Percentiles rank a stretch among this genome's conserved stretches.
Evolutionary conservation across 2,888 invertebrate species (phyloP).

Genomic region (Chrysomela aeneicollis): DNA sequence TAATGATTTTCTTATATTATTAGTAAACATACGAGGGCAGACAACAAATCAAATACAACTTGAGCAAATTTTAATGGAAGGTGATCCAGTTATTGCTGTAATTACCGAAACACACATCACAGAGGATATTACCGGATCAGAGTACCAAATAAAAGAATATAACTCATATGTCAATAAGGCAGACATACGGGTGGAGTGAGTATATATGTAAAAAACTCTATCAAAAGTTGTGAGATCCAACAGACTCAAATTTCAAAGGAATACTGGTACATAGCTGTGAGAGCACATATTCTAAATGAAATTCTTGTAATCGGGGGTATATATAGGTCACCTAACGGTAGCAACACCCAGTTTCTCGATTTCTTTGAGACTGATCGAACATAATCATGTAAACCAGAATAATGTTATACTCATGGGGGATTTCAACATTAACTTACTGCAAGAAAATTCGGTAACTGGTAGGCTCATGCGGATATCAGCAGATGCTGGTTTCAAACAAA

Average conservation of each 20-base stretch:
- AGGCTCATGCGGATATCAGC: conserved; percentile 2
- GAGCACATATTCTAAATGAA: background rate
- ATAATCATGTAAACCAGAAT: background rate
- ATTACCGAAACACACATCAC: conserved; percentile 12
- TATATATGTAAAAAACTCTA: conserved; percentile 1
- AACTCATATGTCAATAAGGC: background rate
- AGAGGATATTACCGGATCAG: background rate
- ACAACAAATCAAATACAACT: background rate
- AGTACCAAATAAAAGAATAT: background rate
- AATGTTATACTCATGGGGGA: conserved; percentile 17
- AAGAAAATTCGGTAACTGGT: conserved; percentile 8
- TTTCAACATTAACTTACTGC: conserved; percentile 8
- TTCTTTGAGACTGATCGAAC: background rate
- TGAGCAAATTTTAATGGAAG: background rate
- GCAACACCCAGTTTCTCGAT: conserved; percentile 7
- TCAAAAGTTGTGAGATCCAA: background rate
- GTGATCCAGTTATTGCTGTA: background rate
- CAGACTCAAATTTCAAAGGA: background rate
- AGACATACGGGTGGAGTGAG: conserved; percentile 13
- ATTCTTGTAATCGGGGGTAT: background rate
- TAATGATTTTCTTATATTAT: background rate
- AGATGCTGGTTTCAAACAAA: conserved; percentile 14
- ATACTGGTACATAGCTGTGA: background rate
- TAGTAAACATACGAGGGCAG: background rate
- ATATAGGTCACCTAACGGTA: conserved; percentile 5